phyloP scores from a whole-genome alignment of 2,888 invertebrate species.

The Trichopoda pennipes region DNA sequence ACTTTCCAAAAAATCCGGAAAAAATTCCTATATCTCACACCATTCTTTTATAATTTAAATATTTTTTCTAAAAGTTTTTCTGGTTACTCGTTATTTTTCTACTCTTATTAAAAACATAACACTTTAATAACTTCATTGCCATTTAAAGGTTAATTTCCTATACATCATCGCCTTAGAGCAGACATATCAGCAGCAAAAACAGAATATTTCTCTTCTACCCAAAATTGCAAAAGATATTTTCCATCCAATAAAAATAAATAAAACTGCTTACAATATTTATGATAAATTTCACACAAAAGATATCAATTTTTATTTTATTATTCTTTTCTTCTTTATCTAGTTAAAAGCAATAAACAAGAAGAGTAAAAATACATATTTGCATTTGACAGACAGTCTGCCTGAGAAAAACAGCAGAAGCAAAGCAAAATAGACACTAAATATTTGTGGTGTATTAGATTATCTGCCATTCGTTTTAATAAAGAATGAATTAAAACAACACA shows the following conservation, averaged over 20 bases:
- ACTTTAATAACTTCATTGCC: too few species aligned
- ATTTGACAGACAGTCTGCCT: constrained; percentile 44
- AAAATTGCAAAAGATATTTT: constrained; percentile 28
- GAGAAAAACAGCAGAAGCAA: background rate
- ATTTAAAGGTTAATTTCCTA: too few species aligned
- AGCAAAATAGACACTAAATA: background rate
- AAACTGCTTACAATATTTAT: constrained; percentile 33
- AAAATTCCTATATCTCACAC: too few species aligned
- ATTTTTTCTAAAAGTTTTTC: too few species aligned
- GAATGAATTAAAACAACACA: constrained; percentile 1
- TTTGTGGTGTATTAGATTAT: constrained; percentile 18
- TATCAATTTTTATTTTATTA: constrained; percentile 15
- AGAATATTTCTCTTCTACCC: too few species aligned
- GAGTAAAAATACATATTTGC: constrained; percentile 27
- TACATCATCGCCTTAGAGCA: too few species aligned
- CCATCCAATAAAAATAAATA: constrained; percentile 15
- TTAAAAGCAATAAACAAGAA: constrained; percentile 44
- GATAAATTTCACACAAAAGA: constrained; percentile 41
- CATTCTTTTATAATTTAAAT: too few species aligned
- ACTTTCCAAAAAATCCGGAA: too few species aligned
- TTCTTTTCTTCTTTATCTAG: constrained; percentile 14
- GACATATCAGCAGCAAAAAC: too few species aligned
- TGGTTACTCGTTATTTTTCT: too few species aligned
- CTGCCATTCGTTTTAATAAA: background rate
- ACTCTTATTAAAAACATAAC: too few species aligned